A percentile compares a stretch with the other conserved stretches of the same genome.
Conservation (phyloP, 2,888 invertebrate genomes). For the Empis livida region DNA sequence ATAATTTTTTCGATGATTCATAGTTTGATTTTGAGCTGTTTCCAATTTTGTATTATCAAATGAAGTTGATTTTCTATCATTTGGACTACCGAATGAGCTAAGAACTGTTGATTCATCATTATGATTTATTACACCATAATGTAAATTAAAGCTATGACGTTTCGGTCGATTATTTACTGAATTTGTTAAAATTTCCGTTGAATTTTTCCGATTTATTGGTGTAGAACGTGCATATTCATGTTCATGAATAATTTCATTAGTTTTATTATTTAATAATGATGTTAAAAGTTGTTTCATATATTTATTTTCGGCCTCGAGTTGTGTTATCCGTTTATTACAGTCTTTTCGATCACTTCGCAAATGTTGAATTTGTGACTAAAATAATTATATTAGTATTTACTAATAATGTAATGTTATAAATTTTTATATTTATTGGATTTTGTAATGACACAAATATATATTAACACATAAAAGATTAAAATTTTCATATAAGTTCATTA, state of each 20-base stretch:
- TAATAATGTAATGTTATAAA: constrained; percentile 9
- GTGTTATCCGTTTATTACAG: constrained; percentile 51
- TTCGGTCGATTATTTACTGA: constrained; percentile 12
- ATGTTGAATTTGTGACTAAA: constrained; percentile 52
- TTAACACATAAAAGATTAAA: no score
- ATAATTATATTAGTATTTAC: no score
- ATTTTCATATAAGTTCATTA: no score
- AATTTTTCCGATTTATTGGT: constrained; percentile 5
- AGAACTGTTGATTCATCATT: constrained; percentile 12
- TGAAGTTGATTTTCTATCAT: constrained; percentile 6
- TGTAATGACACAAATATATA: no score
- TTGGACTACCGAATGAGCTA: constrained; percentile 17
- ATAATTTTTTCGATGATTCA: not conserved
- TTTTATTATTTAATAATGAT: constrained; percentile 25
- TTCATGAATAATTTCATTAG: constrained; percentile 28
- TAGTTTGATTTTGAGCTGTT: constrained; percentile 7
- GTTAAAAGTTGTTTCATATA: constrained; percentile 31
- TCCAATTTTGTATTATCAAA: constrained; percentile 6
- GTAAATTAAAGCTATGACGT: constrained; percentile 29
- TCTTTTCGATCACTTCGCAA: constrained; percentile 50
- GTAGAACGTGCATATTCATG: constrained; percentile 23
- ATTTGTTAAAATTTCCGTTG: constrained; percentile 2
- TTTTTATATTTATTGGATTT: no score
- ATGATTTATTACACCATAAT: constrained; percentile 32
- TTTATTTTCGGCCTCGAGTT: constrained; percentile 55